A percentile compares a stretch with the other conserved stretches of the same genome.
Evolutionary conservation across 2,888 invertebrate genomes (phyloP).

Genomic region (Macrophya annulata): DNA sequence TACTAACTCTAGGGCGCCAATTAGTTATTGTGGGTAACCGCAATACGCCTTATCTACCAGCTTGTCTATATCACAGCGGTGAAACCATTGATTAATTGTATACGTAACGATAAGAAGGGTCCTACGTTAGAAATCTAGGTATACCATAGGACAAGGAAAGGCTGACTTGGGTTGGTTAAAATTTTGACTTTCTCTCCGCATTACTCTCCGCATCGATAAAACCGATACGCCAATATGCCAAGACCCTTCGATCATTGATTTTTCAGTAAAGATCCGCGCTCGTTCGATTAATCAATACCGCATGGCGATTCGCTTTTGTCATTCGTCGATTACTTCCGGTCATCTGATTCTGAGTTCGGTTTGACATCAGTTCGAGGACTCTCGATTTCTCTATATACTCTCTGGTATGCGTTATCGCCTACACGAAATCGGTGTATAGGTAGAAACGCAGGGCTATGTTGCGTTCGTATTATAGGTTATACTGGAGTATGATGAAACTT

Average conservation of each 20-base stretch:
- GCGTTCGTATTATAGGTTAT: not conserved
- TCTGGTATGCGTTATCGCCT: not conserved
- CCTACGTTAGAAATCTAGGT: not conserved
- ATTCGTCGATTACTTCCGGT: not conserved
- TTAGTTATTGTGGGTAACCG: conserved; percentile 33
- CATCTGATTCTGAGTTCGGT: not conserved
- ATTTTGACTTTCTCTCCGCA: conserved; percentile 3
- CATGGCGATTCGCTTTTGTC: not conserved
- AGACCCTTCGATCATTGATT: not conserved
- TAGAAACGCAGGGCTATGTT: conserved; percentile 11
- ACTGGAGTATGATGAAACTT: not conserved
- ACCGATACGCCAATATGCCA: not conserved
- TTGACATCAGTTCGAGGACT: not conserved
- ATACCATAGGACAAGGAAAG: not conserved
- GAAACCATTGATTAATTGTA: not conserved
- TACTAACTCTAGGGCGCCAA: not conserved
- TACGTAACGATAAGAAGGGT: not conserved
- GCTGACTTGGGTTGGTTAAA: not conserved
- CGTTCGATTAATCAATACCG: not conserved
- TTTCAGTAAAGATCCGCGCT: not conserved
- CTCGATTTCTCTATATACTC: not conserved
- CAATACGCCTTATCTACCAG: conserved; percentile 23
- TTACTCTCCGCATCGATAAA: not conserved
- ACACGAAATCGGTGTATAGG: not conserved
- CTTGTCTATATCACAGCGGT: not conserved